phyloP scores from a whole-genome alignment of 2,888 invertebrate species.

The Troides oblongomaculatus region DNA sequence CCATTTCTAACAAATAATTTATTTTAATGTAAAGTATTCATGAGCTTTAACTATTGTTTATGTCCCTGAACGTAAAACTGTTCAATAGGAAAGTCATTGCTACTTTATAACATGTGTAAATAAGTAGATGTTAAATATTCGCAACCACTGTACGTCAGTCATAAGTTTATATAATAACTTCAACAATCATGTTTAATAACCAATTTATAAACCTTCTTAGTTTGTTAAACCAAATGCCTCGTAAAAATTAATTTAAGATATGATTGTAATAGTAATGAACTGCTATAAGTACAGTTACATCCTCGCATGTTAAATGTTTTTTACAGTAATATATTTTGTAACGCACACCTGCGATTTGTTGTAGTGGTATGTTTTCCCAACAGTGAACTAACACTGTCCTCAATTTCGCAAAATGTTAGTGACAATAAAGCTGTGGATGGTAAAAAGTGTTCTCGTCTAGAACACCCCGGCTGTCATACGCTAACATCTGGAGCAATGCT shows the following conservation, averaged over 20 bases:
- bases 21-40: conserved; percentile 48
- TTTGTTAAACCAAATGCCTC: conserved; percentile 34
- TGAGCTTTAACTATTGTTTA: conserved; percentile 56
- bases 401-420: no score
- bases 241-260: conserved; percentile 46
- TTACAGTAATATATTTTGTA: conserved; percentile 35
- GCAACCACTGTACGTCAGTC: conserved; percentile 25
- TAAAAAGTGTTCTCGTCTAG: no score
- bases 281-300: conserved; percentile 58
- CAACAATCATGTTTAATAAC: conserved; percentile 4
- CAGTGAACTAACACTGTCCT: no score
- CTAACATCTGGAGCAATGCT: no score
- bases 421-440: no score
- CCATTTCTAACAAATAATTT: conserved; percentile 44
- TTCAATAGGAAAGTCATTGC: conserved; percentile 33
- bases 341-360: conserved; percentile 36
- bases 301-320: conserved; percentile 56
- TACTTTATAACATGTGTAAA: conserved; percentile 27
- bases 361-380: neutral
- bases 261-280: conserved; percentile 62
- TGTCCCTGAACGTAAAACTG: conserved; percentile 36
- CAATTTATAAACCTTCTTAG: conserved; percentile 5
- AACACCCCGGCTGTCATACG: no score
- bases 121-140: conserved; percentile 26
- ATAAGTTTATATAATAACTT: conserved; percentile 27